Evolutionary conservation across 30 jellyfish, hydroid and myxozoan genomes (phyloP), one percentile per base, ranked within the genome.

Genomic region (Nemopilema nomurai): DNA sequence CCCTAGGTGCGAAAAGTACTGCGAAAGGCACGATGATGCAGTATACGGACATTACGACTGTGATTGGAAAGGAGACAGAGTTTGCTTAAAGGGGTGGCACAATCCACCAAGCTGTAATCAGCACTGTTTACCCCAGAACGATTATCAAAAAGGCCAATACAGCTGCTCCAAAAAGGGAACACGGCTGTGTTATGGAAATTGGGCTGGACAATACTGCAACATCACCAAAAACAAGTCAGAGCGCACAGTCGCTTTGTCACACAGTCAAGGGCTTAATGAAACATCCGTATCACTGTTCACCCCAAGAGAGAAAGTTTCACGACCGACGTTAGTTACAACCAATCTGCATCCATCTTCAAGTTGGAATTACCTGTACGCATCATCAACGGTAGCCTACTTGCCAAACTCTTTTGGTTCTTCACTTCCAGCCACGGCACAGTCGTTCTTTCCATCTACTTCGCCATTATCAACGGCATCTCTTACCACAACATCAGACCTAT

Each of bases 81-180:
- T 83, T 50, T 83, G 92, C 77, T 72, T 23, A 18, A 27, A 33
- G 21, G 80, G 77, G 28, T 83, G 92, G 92, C 53, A 30, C 80
- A 73, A 63, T 18, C 72, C 18, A 8, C 84, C 84, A 28, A 73
- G 51, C 0, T 86, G 95, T 51, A 69, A 26, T 29, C 68, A 76
- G 16, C 78, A 74, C 30, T 86, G 95, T 49, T 18, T 57, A 17
- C 85, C 83, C 18, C 69, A 41, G 3, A 88, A 88, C 50, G 89
- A 80, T 76, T 76, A 80, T 28, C 18, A 19, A 20, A 75, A 79
- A n/a, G 96, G 96, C 21, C 89, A 80, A 62, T 88, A 51, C 33
- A 80, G 76, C 6, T 85, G 93, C 49, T 28, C 71, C 80, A 85
- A 67, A 25, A 85, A 75, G 69, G 91, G 91, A 20, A 69, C 81